phyloP scores from a whole-genome alignment of 2,113 vertebrate species.

The Acanthochromis polyacanthus region DNA sequence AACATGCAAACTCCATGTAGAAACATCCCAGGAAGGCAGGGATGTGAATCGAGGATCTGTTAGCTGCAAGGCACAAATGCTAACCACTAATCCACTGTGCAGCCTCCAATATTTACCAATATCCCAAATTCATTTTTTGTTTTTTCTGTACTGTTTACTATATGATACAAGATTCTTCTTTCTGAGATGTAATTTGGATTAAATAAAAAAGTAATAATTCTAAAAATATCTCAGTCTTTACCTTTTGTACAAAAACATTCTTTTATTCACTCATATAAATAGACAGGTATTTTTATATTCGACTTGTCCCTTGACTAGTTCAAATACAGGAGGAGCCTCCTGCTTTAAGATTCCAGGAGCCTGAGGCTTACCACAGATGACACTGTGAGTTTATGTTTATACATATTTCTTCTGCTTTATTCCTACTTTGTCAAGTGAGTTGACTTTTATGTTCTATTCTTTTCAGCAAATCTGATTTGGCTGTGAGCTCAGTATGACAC shows the following conservation, averaged over 20 bases:
- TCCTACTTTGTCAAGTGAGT: slow-evolving; percentile 6
- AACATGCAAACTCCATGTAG: no score
- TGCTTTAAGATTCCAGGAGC: background rate
- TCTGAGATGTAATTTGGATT: background rate
- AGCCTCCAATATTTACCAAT: background rate
- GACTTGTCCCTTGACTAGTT: background rate
- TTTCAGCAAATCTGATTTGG: slow-evolving; percentile 21
- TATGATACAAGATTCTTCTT: background rate
- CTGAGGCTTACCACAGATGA: background rate
- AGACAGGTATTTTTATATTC: background rate
- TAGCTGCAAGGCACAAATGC: no score
- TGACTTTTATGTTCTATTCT: slow-evolving; percentile 7
- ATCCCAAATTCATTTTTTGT: background rate
- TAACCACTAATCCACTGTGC: no score
- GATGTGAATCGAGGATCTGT: no score
- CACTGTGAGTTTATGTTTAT: background rate
- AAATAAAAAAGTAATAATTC: background rate
- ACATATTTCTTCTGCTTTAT: slow-evolving; percentile 12
- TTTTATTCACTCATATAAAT: background rate
- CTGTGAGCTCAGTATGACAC: background rate
- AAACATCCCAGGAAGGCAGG: no score
- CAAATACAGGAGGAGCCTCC: background rate
- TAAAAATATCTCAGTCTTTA: background rate
- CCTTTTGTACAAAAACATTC: background rate
- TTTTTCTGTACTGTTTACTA: background rate